Conservation (phyloP, 2,113 vertebrate genomes). For the Fulmarus glacialis region DNA sequence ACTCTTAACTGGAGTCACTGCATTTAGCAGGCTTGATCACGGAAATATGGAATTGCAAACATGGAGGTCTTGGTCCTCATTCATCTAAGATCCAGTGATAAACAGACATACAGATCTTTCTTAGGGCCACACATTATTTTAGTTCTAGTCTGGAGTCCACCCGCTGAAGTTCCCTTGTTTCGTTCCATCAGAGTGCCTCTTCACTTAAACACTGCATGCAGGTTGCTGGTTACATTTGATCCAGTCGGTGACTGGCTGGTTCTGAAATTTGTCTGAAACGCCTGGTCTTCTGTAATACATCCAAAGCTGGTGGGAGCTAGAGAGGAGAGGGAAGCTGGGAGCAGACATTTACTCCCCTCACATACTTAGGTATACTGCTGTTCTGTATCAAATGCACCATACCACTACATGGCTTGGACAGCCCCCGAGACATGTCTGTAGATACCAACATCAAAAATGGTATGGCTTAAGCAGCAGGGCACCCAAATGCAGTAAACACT, state of each 20-base stretch:
- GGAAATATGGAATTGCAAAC: neutral
- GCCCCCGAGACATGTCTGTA: neutral
- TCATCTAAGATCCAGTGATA: neutral
- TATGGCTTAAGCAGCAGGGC: neutral
- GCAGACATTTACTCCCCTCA: neutral
- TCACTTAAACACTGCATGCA: accelerated
- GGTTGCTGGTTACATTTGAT: neutral
- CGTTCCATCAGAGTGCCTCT: accelerated
- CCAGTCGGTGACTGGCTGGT: neutral
- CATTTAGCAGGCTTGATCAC: neutral
- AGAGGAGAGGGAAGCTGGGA: neutral
- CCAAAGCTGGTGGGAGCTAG: neutral
- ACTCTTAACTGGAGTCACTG: neutral
- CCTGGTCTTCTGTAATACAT: neutral
- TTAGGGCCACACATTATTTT: neutral
- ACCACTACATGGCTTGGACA: neutral
- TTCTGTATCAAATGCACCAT: neutral
- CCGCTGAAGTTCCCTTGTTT: neutral
- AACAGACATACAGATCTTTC: neutral
- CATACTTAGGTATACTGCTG: neutral
- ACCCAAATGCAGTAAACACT: neutral
- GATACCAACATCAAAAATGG: neutral
- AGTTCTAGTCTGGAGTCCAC: neutral
- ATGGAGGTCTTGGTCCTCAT: neutral
- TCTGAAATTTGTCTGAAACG: neutral